These are phyloP conservation scores for Cheilosia variabilis DNA, from an alignment of 2,888 invertebrate species.

Conservation along the genomic window DNA sequence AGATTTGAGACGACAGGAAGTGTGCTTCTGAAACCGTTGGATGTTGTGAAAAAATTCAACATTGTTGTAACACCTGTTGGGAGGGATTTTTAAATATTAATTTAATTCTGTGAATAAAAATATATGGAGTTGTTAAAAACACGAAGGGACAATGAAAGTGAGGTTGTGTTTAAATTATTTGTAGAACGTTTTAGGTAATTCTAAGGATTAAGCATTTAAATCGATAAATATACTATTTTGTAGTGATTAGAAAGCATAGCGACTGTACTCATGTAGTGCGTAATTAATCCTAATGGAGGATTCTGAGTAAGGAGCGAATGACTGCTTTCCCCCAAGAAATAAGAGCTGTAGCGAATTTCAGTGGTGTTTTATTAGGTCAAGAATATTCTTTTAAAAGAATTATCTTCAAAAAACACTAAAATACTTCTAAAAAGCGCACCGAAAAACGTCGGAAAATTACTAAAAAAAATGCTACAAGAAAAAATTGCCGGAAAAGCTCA, in stretches of 20 bases:
- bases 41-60: constrained; percentile 99
- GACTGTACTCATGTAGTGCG: neutral
- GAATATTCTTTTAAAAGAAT: no score
- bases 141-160: constrained; percentile 6
- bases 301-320: no score
- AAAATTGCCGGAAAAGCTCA: no score
- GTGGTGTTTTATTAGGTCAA: no score
- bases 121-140: neutral
- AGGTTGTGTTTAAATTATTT: neutral
- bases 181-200: neutral
- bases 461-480: no score
- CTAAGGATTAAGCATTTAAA: constrained; percentile 23
- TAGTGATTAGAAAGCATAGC: neutral
- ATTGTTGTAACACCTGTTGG: constrained; percentile 95
- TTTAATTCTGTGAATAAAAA: neutral
- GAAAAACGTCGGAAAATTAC: no score
- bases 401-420: no score
- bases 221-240: no score
- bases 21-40: constrained; percentile 95
- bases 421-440: no score
- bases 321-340: no score
- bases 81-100: neutral
- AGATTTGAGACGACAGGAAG: constrained; percentile 96
- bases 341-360: no score
- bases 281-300: no score